phyloP scores from a whole-genome alignment of 1,140 invertebrate genomes.

The Branchinecta lindahli region DNA sequence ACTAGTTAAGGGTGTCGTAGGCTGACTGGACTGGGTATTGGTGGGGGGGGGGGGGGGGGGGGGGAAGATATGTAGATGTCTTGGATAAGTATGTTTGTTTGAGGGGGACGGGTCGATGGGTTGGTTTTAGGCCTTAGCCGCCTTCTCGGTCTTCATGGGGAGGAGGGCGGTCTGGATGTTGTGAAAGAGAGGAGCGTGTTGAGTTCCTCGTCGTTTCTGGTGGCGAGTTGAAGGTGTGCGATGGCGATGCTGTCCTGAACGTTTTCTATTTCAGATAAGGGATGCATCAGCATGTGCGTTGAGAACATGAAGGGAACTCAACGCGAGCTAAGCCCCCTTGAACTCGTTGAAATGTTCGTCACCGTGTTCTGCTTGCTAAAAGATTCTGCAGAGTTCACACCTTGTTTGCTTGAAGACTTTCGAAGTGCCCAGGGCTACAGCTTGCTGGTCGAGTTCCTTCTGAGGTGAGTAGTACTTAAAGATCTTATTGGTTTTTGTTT shows the following conservation, averaged over 20 bases:
- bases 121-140: too few species aligned
- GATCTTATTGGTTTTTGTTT: background rate
- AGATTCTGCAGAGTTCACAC: constrained; percentile 93
- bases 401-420: constrained; percentile 88
- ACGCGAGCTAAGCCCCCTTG: constrained; percentile 76
- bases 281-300: constrained; percentile 82
- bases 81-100: too few species aligned
- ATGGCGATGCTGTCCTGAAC: too few species aligned
- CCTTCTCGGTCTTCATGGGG: too few species aligned
- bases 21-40: too few species aligned
- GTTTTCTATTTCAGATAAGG: constrained; percentile 53
- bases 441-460: constrained; percentile 82
- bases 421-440: constrained; percentile 81
- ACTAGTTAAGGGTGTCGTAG: too few species aligned
- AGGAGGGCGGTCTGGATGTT: too few species aligned
- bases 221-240: too few species aligned
- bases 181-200: too few species aligned
- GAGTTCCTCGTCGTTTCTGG: too few species aligned
- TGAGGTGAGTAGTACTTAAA: constrained; percentile 52
- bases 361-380: constrained; percentile 95
- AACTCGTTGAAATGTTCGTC: constrained; percentile 96
- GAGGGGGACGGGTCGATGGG: too few species aligned
- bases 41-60: too few species aligned
- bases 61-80: constrained; percentile 13
- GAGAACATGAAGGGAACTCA: constrained; percentile 86